A percentile compares a stretch with the other conserved stretches of the same genome.
These are phyloP conservation scores for Ursus arctos DNA, from an alignment of 2,113 vertebrate genomes.

Conservation along the genomic window DNA sequence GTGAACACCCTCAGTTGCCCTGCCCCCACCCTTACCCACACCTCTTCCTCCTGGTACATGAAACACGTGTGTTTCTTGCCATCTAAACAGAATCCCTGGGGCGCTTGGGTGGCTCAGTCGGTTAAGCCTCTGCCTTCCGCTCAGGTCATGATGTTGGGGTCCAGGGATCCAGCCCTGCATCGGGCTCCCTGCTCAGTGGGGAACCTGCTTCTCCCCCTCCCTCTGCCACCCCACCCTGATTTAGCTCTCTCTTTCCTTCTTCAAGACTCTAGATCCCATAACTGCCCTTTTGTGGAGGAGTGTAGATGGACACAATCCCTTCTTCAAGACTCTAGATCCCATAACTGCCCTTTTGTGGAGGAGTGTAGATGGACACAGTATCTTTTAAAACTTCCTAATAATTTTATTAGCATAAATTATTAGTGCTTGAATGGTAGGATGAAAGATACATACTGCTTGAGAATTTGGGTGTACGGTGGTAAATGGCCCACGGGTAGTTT, in stretches of 20 bases:
- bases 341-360: neutral
- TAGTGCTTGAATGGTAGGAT: neutral
- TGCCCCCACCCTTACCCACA: accelerated
- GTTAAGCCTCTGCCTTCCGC: too few species aligned
- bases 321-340: neutral
- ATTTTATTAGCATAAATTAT: neutral
- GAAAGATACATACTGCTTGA: neutral
- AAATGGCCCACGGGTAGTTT: too few species aligned
- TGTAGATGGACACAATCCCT: neutral
- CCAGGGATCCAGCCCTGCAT: too few species aligned
- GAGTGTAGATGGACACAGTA: neutral
- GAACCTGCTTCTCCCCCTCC: too few species aligned
- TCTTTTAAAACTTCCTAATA: neutral
- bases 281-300: neutral
- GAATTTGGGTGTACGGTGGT: neutral
- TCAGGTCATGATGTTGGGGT: too few species aligned
- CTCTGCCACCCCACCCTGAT: too few species aligned
- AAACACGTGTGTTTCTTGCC: neutral
- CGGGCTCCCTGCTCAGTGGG: too few species aligned
- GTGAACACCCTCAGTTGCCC: neutral
- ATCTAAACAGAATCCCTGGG: neutral
- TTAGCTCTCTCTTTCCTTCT: neutral
- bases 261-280: neutral
- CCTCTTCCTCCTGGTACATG: neutral
- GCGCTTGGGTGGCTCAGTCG: too few species aligned